Base-by-base conservation (phyloP, 1,140 invertebrate species). In the Ectropis grisescens region DNA sequence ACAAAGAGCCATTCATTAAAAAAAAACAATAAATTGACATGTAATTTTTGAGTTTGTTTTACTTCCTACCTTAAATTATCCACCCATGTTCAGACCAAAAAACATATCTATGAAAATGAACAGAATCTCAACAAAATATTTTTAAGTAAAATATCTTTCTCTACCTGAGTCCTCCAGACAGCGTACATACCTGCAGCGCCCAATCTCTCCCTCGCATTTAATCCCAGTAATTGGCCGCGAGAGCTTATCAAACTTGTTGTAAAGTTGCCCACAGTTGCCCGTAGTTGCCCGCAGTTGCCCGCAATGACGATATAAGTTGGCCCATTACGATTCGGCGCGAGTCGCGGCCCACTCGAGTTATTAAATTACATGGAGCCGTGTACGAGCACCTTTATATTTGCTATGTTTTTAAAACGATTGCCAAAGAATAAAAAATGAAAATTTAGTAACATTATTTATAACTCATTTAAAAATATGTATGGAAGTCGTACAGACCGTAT, bases 341-440 rank as follows among this genome's bases (percentile, higher is more conserved):
- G 35, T 24, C 22, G 40, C 46, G 48, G 46, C 60, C 61, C 58
- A 74, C 69, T 74, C 65, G 60, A 71, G 61, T 62, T 70, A 74
- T 78, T 74, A 76, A 72, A 76, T 71, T 69, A 69, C 60, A 47
- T 51, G 47, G 49, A 67, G 49, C 58, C 57, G 31, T n/a, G n/a
- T n/a, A n/a, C 49, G 44, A 44, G 25, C 52, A 54, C 50, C 52
- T 56, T 47, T 45, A 44, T 56, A 58, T 55, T 61, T 48, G 38
- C 40, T 35, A 45, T 43, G 41, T 54, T 67, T 71, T 69, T 55
- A 61, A 65, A 67, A 61, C 37, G 13, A 33, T 26, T n/a, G 24
- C n/a, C 24, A 4, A 26, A 6, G 24, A 26, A 26, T 7, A 10
- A 2, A n/a, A 10, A n/a, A 26, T 26, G 24, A 26, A 7, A 26